Conservation (phyloP, 2,797 vertebrate genomes). For the Podarcis siculus region DNA sequence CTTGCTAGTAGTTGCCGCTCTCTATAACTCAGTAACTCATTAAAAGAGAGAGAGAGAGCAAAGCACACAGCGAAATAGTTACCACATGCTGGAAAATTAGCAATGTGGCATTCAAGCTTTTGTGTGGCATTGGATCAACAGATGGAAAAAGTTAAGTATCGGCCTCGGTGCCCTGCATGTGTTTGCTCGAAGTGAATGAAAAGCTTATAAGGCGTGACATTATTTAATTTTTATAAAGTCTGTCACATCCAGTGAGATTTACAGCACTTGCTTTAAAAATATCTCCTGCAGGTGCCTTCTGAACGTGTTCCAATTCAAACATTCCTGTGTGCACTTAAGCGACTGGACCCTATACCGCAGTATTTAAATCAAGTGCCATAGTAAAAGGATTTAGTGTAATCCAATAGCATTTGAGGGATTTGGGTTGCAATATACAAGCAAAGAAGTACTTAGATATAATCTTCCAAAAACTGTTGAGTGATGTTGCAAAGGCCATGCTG, state of each 20-base stretch:
- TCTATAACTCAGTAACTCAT: conserved; percentile 73
- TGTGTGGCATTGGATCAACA: conserved; percentile 74
- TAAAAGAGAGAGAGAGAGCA: background rate
- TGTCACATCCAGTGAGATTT: conserved; percentile 80
- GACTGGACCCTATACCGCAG: conserved; percentile 48
- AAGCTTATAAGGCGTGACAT: conserved; percentile 77
- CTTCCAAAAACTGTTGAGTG: conserved; percentile 57
- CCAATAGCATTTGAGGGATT: conserved; percentile 61
- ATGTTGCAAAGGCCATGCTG: conserved; percentile 14
- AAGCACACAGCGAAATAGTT: conserved; percentile 75
- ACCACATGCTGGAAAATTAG: conserved; percentile 82
- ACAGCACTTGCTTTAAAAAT: conserved; percentile 75
- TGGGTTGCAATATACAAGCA: conserved; percentile 48
- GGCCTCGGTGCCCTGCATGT: conserved; percentile 77
- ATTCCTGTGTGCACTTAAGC: conserved; percentile 65
- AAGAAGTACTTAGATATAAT: conserved; percentile 65
- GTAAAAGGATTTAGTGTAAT: conserved; percentile 61
- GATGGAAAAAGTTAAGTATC: conserved; percentile 80
- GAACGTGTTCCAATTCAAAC: conserved; percentile 63
- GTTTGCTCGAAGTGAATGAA: conserved; percentile 78
- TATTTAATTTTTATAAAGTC: conserved; percentile 81
- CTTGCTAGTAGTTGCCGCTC: conserved; percentile 62
- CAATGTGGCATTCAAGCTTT: conserved; percentile 74
- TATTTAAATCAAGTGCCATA: conserved; percentile 61
- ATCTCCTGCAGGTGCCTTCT: conserved; percentile 76